Base-by-base conservation (phyloP, 2,888 invertebrate species). In the Amphiduros pacificus region DNA sequence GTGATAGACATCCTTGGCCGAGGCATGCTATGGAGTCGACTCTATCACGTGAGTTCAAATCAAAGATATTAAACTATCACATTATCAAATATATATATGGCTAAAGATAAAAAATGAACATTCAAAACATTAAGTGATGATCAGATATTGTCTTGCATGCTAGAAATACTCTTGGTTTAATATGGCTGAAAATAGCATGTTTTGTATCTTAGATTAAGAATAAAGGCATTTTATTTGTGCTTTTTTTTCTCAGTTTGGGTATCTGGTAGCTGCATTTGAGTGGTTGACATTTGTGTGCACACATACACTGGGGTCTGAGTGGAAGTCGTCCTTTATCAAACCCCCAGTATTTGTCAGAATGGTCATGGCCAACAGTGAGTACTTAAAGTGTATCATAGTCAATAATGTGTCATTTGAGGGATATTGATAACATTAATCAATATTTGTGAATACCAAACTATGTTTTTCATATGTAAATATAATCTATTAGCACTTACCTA, bases 201-300 rank as follows among this genome's bases (percentile, higher is more conserved):
- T n/a, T 36, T 36, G 36, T 11, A 11, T 36, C 17, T 36, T 36
- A 9, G 17, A 36, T 17, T 9, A 17, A 36, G 36, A 36, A 36
- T 11, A 36, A 11, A 11, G 17, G 17, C 11, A 11, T 17, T 36
- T 36, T 36, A 17, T 9, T 36, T 9, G 9, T 9, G 17, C 9
- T 36, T 9, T 31, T 22, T 32, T 31, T 27, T 68, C 64, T 48
- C 71, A 78, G 76, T 73, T 70, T 68, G 78, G 77, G 14, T 77
- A 75, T 57, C 61, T 74, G 55, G 67, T 79, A 3, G 69, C 74
- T 41, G 63, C 73, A 40, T 54, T 77, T 49, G 79, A 78, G 63
- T 79, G 79, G 79, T 49, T 77, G 52, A 74, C 77, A 6, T 78
- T 79, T 68, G 69, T 75, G 4, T 68, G 68, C 58, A 76, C 77